Evolutionary conservation across 2,797 vertebrate species (phyloP).

Genomic region (Sebastes flavidus): DNA sequence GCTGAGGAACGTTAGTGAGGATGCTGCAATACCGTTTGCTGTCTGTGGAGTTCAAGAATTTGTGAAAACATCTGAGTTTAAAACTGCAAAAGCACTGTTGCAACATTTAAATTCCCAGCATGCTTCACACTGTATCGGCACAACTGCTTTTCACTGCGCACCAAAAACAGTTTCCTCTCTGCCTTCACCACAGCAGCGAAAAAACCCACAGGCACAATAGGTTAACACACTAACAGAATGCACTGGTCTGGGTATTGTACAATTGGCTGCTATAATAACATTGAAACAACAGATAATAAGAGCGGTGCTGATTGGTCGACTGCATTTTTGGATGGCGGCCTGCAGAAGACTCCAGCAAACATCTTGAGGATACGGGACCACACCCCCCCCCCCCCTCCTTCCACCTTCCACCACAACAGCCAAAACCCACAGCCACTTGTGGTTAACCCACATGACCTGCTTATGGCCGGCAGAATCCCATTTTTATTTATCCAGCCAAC

Average conservation of each 20-base stretch:
- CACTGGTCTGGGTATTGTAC: neutral
- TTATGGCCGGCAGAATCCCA: slow-evolving; percentile 59
- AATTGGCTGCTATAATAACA: slow-evolving; percentile 4
- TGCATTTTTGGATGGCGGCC: slow-evolving; percentile 20
- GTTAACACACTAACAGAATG: slow-evolving; percentile 39
- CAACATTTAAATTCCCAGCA: slow-evolving; percentile 66
- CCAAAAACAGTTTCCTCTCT: slow-evolving; percentile 38
- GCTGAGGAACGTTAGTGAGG: neutral
- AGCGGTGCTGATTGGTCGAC: neutral
- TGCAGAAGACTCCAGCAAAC: slow-evolving; percentile 51
- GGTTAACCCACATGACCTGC: slow-evolving; percentile 72
- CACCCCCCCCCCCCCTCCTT: slow-evolving; percentile 10
- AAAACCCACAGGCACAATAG: slow-evolving; percentile 41
- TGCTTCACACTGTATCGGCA: slow-evolving; percentile 47
- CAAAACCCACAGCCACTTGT: slow-evolving; percentile 70
- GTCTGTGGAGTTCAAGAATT: slow-evolving; percentile 24
- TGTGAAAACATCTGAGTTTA: slow-evolving; percentile 43
- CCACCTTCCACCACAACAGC: slow-evolving; percentile 65
- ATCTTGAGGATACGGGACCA: slow-evolving; percentile 40
- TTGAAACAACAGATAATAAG: slow-evolving; percentile 21
- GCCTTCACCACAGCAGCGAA: slow-evolving; percentile 49
- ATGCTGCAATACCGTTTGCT: neutral
- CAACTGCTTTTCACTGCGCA: slow-evolving; percentile 41
- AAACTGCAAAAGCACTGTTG: slow-evolving; percentile 47
- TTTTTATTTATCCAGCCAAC: slow-evolving; percentile 46